phyloP scores from a whole-genome alignment of 1,140 invertebrate genomes.

The Phenacoccus solenopsis region DNA sequence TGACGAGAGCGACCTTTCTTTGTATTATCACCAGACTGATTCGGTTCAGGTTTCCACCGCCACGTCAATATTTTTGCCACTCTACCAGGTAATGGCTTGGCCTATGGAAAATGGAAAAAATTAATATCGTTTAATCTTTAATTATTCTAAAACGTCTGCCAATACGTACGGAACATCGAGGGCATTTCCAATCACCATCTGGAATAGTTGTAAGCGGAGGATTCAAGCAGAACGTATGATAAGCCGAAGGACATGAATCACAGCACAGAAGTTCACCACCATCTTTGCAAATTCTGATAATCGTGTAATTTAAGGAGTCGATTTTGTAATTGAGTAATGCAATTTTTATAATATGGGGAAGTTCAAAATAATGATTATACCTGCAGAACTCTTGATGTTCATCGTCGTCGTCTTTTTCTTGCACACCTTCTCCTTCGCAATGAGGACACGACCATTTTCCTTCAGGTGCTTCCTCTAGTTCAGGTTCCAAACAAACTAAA shows the following conservation, averaged over 20 bases:
- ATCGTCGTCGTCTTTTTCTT: constrained; percentile 76
- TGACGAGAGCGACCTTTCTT: constrained; percentile 38
- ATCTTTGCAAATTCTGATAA: constrained; percentile 78
- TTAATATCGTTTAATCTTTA: too few species aligned
- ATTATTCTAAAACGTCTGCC: not conserved
- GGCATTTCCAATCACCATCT: constrained; percentile 96
- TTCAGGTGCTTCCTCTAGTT: constrained; percentile 95
- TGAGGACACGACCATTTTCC: constrained; percentile 99
- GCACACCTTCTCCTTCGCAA: constrained; percentile 82
- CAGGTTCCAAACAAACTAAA: constrained; percentile 94
- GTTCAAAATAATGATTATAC: constrained; percentile 22
- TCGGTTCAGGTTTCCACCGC: constrained; percentile 61
- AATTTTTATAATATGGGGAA: not conserved
- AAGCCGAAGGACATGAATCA: constrained; percentile 92
- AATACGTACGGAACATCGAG: constrained; percentile 66
- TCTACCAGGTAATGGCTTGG: constrained; percentile 67
- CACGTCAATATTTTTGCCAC: constrained; percentile 95
- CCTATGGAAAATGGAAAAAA: constrained; percentile 37
- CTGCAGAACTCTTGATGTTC: constrained; percentile 95
- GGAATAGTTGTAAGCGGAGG: constrained; percentile 89
- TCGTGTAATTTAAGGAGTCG: not conserved
- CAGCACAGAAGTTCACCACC: constrained; percentile 95
- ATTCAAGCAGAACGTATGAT: constrained; percentile 94
- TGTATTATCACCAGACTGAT: constrained; percentile 25
- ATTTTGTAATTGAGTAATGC: not conserved